A percentile compares a stretch with the other conserved stretches of the same genome.
These are phyloP conservation scores for Sprattus sprattus DNA, from an alignment of 2,113 vertebrate genomes.

Conservation along the genomic window DNA sequence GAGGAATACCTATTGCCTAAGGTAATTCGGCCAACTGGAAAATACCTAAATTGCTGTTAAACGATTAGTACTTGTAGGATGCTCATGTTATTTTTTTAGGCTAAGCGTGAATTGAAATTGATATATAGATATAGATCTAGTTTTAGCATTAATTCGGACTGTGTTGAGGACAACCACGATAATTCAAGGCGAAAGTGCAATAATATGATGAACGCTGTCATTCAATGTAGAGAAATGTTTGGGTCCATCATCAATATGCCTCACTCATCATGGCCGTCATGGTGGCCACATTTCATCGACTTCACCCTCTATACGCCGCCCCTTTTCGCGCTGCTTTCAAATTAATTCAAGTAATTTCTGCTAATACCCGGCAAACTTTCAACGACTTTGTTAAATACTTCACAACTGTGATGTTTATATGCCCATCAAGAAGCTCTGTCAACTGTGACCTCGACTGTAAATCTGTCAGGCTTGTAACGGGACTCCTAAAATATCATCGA, in stretches of 20 bases:
- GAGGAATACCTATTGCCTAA: neutral
- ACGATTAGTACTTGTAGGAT: too few species aligned
- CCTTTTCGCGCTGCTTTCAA: slow-evolving; percentile 12
- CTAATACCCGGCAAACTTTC: neutral
- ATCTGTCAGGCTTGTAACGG: slow-evolving; percentile 45
- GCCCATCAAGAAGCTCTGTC: neutral
- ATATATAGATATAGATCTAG: too few species aligned
- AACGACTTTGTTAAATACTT: neutral
- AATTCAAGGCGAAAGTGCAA: neutral
- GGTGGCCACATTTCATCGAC: neutral
- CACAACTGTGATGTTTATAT: neutral
- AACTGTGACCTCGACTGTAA: neutral
- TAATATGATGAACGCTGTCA: neutral
- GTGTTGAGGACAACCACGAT: neutral
- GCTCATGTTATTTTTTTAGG: too few species aligned
- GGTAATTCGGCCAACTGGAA: neutral
- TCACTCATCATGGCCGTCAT: neutral
- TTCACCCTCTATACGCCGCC: neutral
- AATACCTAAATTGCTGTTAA: too few species aligned
- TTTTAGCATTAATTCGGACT: too few species aligned
- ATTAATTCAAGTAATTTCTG: neutral
- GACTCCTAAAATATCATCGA: slow-evolving; percentile 49
- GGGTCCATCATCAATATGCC: neutral
- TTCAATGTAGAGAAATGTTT: neutral
- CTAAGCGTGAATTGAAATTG: too few species aligned